These are phyloP conservation scores for Ovibos moschatus DNA, from an alignment of 2,113 vertebrate genomes.

Conservation along the genomic window DNA sequence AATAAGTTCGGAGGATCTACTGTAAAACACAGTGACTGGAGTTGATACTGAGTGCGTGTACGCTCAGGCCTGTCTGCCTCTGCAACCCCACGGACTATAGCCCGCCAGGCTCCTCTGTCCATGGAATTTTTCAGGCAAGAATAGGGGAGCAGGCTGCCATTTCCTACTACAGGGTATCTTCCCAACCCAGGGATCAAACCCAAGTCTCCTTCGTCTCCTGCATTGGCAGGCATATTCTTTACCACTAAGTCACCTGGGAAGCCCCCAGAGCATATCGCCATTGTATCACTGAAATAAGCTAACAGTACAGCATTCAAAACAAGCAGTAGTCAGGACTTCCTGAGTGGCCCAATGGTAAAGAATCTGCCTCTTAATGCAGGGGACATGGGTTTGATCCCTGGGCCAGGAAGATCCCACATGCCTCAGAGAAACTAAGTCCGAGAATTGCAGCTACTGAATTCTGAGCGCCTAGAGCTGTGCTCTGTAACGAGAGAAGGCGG, in stretches of 20 bases:
- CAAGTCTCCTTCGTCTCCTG: background rate
- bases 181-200: background rate
- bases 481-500: fast-evolving
- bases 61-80: background rate
- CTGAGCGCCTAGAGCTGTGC: background rate
- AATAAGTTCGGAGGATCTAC: background rate
- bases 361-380: background rate
- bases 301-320: too few relatives aligned
- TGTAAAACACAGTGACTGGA: fast-evolving
- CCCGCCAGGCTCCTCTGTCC: background rate
- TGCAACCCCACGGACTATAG: background rate
- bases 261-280: background rate
- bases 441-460: background rate
- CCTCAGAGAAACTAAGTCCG: background rate
- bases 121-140: background rate
- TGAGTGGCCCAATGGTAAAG: background rate
- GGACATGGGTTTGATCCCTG: background rate
- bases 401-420: background rate
- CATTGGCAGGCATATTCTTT: background rate
- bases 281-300: too few relatives aligned
- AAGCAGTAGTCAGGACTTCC: background rate
- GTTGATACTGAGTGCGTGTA: fast-evolving
- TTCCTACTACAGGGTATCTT: background rate
- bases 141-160: background rate
- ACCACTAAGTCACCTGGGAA: background rate